A percentile compares a stretch with the other conserved stretches of the same genome.
These are phyloP conservation scores for Molorchus minor DNA, from an alignment of 2,888 invertebrate species.

Conservation along the genomic window DNA sequence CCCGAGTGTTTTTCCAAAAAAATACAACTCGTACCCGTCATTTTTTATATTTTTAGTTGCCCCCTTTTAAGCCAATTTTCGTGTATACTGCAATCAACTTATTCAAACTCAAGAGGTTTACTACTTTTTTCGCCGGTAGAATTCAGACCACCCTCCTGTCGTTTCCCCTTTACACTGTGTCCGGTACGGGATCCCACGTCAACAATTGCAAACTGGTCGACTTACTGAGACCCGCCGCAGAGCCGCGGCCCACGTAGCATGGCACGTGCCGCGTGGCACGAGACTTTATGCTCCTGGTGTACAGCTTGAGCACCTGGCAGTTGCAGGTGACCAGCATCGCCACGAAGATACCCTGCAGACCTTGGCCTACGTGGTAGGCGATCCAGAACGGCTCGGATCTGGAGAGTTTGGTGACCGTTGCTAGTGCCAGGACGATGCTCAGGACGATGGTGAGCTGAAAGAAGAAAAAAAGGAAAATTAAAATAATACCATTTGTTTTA, in stretches of 20 bases:
- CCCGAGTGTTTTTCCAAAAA: too few species aligned
- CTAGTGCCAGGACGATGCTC: conserved; percentile 56
- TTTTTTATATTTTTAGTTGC: too few species aligned
- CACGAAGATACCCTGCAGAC: conserved; percentile 70
- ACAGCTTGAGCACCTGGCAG: conserved; percentile 64
- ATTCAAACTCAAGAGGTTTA: neutral
- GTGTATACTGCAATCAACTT: too few species aligned
- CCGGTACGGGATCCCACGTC: conserved; percentile 62
- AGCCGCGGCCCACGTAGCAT: conserved; percentile 42
- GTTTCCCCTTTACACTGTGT: conserved; percentile 56
- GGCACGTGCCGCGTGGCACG: conserved; percentile 46
- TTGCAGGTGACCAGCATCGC: conserved; percentile 72
- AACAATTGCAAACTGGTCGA: conserved; percentile 62
- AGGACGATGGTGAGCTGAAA: conserved; percentile 62
- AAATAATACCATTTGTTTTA: too few species aligned
- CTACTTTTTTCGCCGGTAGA: conserved; percentile 14
- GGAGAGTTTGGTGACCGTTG: too few species aligned
- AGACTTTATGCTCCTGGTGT: conserved; percentile 56
- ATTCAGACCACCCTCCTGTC: conserved; percentile 8
- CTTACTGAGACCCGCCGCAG: conserved; percentile 48
- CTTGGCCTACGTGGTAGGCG: conserved; percentile 63
- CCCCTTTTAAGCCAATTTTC: too few species aligned
- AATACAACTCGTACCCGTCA: too few species aligned
- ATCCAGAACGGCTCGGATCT: conserved; percentile 61
- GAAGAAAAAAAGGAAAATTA: conserved; percentile 27